A percentile compares a stretch with the other conserved stretches of the same genome.
These are phyloP conservation scores for Crocidura indochinensis DNA, from an alignment of 2,797 vertebrate species.

Conservation along the genomic window DNA sequence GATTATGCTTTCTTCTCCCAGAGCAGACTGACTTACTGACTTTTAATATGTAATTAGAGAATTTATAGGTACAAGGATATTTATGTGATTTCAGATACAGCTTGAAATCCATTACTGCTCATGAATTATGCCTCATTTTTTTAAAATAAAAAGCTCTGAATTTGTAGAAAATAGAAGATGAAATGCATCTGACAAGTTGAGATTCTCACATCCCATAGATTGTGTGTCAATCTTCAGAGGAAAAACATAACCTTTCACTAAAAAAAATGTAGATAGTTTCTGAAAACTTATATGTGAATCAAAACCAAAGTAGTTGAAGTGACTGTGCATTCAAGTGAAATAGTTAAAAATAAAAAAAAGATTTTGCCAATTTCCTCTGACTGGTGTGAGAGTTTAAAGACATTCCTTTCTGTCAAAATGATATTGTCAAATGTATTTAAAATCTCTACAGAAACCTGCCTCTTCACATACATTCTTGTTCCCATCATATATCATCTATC, in stretches of 20 bases:
- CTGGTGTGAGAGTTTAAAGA: slow-evolving; percentile 69
- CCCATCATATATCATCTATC: slow-evolving; percentile 19
- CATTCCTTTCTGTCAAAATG: slow-evolving; percentile 56
- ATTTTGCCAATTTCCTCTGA: slow-evolving; percentile 45
- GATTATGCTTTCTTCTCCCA: background rate
- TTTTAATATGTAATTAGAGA: background rate
- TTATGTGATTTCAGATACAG: background rate
- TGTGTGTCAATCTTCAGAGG: slow-evolving; percentile 51
- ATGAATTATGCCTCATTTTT: background rate
- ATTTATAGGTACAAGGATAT: background rate
- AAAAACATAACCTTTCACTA: slow-evolving; percentile 3
- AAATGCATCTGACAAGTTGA: background rate
- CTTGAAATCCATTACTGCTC: slow-evolving; percentile 8
- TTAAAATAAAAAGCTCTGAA: slow-evolving; percentile 41
- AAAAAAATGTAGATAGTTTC: slow-evolving; percentile 56
- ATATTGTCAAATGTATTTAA: slow-evolving; percentile 59
- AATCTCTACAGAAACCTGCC: slow-evolving; percentile 66
- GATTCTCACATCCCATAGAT: slow-evolving; percentile 55
- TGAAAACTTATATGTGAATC: slow-evolving; percentile 73
- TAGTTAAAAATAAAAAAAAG: slow-evolving; percentile 61
- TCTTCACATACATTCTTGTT: slow-evolving; percentile 72
- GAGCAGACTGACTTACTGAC: background rate
- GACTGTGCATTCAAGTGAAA: slow-evolving; percentile 77
- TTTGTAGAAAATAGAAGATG: slow-evolving; percentile 44
- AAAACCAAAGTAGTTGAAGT: slow-evolving; percentile 65